A percentile compares a stretch with the other conserved stretches of the same genome.
phyloP scores from a whole-genome alignment of 1,140 invertebrate species.

The Mactra quadrangularis region DNA sequence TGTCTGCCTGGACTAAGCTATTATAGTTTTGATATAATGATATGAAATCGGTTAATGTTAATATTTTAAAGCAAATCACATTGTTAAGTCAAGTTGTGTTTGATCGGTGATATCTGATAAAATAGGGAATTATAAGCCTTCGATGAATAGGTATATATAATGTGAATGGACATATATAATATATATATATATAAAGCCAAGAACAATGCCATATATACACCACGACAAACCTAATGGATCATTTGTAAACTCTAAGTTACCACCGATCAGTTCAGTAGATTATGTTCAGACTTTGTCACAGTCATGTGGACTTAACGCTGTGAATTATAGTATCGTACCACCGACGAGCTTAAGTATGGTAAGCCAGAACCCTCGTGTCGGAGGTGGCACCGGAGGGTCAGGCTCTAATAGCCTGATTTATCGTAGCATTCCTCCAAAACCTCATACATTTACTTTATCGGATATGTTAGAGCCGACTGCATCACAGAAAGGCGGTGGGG shows the following conservation, averaged over 20 bases:
- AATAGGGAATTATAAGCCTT: slow-evolving; percentile 42
- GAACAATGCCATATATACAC: slow-evolving; percentile 29
- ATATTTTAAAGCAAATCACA: background rate
- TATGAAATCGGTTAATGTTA: no score
- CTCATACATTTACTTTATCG: slow-evolving; percentile 66
- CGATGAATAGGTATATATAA: slow-evolving; percentile 48
- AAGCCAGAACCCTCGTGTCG: slow-evolving; percentile 30
- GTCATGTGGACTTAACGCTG: background rate
- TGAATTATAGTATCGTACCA: background rate
- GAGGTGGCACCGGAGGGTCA: background rate
- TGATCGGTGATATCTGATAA: slow-evolving; percentile 33
- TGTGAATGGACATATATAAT: slow-evolving; percentile 50
- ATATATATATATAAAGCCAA: no score
- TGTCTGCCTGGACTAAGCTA: no score
- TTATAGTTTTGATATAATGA: no score
- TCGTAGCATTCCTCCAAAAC: slow-evolving; percentile 69
- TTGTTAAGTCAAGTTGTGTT: slow-evolving; percentile 26
- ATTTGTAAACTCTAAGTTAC: slow-evolving; percentile 7
- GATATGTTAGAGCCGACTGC: slow-evolving; percentile 48
- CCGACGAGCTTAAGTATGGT: slow-evolving; percentile 21
- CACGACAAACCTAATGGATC: background rate
- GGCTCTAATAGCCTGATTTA: slow-evolving; percentile 63
- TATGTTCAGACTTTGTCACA: background rate
- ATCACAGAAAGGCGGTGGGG: slow-evolving; percentile 4
- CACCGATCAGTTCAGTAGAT: slow-evolving; percentile 24